These are phyloP conservation scores for Ophioderma brevispina DNA, from an alignment of 35 echinoderm and acorn worm genomes.

Conservation along the genomic window DNA sequence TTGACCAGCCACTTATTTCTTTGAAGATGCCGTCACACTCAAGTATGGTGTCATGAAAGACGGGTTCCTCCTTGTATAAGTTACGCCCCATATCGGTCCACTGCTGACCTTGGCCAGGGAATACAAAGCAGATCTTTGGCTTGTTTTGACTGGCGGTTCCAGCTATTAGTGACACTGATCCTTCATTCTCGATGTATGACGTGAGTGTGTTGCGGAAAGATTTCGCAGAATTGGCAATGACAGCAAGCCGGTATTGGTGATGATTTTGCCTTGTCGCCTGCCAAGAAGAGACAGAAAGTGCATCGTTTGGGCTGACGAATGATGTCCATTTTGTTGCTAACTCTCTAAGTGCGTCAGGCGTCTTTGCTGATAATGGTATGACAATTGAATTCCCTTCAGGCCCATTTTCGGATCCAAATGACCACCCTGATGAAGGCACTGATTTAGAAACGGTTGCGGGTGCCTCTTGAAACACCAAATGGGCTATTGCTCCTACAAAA, in stretches of 20 bases:
- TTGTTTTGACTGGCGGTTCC: neutral
- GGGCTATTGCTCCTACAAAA: constrained; percentile 87
- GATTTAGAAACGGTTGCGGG: constrained; percentile 19
- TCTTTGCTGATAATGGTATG: constrained; percentile 90
- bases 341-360: constrained; percentile 63
- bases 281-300: constrained; percentile 66
- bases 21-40: constrained; percentile 77
- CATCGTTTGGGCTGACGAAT: constrained; percentile 54
- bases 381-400: constrained; percentile 70
- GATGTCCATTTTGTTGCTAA: constrained; percentile 59
- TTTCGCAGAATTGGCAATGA: constrained; percentile 47
- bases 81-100: constrained; percentile 79
- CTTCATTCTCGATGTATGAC: neutral
- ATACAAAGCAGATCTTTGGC: constrained; percentile 81
- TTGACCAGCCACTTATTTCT: constrained; percentile 82
- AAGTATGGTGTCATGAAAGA: constrained; percentile 58
- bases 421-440: constrained; percentile 46
- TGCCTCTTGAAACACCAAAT: constrained; percentile 86
- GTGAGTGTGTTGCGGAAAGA: neutral
- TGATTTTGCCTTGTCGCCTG: constrained; percentile 59
- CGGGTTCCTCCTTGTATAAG: constrained; percentile 64
- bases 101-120: constrained; percentile 91
- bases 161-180: neutral
- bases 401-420: constrained; percentile 55
- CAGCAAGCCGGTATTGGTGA: constrained; percentile 63